These are phyloP conservation scores for Rhagoletis zephyria DNA, from an alignment of 1,140 invertebrate species.

Conservation along the genomic window DNA sequence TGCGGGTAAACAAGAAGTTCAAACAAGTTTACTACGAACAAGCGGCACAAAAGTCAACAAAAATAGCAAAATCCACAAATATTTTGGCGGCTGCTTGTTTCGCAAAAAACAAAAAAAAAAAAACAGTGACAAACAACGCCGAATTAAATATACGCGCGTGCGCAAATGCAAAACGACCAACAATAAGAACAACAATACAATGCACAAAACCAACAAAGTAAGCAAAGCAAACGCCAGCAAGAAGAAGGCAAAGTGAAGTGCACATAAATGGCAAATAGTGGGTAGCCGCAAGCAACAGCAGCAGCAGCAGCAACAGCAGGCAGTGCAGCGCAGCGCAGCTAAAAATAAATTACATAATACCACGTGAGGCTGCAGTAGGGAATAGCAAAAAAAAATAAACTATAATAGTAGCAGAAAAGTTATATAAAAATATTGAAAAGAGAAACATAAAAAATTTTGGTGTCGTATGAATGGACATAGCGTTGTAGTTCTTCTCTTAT, in stretches of 20 bases:
- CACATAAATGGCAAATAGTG: too few relatives aligned
- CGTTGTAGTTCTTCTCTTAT: too few relatives aligned
- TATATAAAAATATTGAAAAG: neutral
- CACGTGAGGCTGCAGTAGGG: neutral
- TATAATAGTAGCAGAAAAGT: neutral
- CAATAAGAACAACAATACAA: neutral
- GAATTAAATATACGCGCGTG: slow-evolving; percentile 44
- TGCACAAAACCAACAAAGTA: neutral
- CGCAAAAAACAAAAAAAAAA: too few relatives aligned
- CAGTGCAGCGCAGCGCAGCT: neutral
- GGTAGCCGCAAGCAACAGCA: too few relatives aligned
- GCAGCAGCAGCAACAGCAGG: neutral
- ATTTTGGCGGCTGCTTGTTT: slow-evolving; percentile 35
- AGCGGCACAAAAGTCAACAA: slow-evolving; percentile 40
- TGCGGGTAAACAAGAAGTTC: neutral
- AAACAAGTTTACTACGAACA: slow-evolving; percentile 18
- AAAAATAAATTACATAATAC: slow-evolving; percentile 42
- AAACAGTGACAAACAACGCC: neutral
- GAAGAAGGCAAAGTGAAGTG: neutral
- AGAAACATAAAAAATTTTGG: neutral
- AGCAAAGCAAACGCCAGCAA: neutral
- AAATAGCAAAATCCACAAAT: slow-evolving; percentile 44
- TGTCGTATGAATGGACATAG: too few relatives aligned
- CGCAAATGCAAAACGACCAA: slow-evolving; percentile 12
- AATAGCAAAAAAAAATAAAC: neutral